Base-by-base conservation (phyloP, 2,113 vertebrate genomes). In the Sterrhoptilus dennistouni region DNA sequence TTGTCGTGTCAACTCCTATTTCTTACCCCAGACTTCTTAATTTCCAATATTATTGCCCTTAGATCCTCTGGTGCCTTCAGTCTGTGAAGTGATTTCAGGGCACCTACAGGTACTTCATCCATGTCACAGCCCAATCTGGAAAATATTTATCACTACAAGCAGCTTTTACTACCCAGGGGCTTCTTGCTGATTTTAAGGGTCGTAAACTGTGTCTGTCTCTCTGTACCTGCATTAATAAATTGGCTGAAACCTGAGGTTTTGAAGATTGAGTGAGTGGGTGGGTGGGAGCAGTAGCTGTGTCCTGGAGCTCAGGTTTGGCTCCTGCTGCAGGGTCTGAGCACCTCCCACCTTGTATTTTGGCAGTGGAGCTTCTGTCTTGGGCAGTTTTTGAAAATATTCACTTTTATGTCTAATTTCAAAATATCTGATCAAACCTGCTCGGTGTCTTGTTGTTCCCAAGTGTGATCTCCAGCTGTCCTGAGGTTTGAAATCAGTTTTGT, bases 51-150 rank as follows among this genome's bases (percentile, higher is more conserved):
- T 71, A 79, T 28, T 93, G 29, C 81, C 83, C 87, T 87, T 14
- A 68, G 92, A 78, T 86, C 60, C 14, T 76, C 83, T 88, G 85
- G 71, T 95, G 92, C 90, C 68, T 86, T 84, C 72, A 38, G 75
- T 38, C 56, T 86, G 84, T 44, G 61, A 44, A 33, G n/a, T 81
- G 52, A 45, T 92, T 81, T 36, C 83, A 53, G 60, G 8, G 44
- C 45, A 56, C 59, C 33, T 50, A 21, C 49, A 74, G 68, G 6
- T 65, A 29, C 61, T 87, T 71, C 35, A 27, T 56, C 25, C 75
- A 7, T 9, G 36, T 53, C 79, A 60, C 2, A 6, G 61, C 69
- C 72, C 83, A 69, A 0, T 18, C 50, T 3, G 10, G 53, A 47
- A 72, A 87, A 61, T 78, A 84, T 40, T 82, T 90, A 49, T 81